Evolutionary conservation across 2,888 invertebrate species (phyloP), one percentile per base, ranked within the genome.

Genomic region (Eristalis arbustorum): DNA sequence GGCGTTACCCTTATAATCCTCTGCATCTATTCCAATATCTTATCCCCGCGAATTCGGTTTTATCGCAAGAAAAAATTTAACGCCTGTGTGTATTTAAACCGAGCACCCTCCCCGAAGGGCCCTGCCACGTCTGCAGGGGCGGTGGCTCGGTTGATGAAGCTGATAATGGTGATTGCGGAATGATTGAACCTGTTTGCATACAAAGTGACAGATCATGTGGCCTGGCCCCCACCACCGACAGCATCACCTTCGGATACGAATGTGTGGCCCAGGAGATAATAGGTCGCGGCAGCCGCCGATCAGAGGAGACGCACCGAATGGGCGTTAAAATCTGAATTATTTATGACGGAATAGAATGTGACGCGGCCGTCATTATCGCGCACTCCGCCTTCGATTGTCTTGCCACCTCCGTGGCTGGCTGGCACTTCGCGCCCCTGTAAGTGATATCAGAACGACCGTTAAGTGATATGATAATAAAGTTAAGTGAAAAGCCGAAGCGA

Each of bases 111-210:
- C 57, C 49, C 31, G 8, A 10, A 10, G 31, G 31, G 2, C 37
- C 37, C 37, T 13, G 11, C 13, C 13, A 13, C 13, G 2, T 37
- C 34, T 11, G 2, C 10, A 13, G 13, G n/a, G 42, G n/a, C 42
- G n/a, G 42, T n/a, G 4, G 42, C 6, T n/a, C 49, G 49, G 49
- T 49, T 81, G 81, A 77, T 84, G 73, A 84, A 80, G 76, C 68
- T 72, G 76, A 81, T 81, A 73, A 64, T 85, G 82, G 64, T 82
- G 81, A 82, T 82, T 76, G 81, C 82, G 76, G 61, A 85, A 73
- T 74, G 82, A 85, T 82, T 85, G 85, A 74, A 85, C 85, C 74
- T 82, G 85, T 85, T 85, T 82, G 74, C 85, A 74, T 82, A 85
- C 62, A 74, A 77, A 82, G 73, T 77, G 85, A 85, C 77, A 82